Percentiles rank a stretch among this genome's conserved stretches.
Evolutionary conservation across 2,113 vertebrate species (phyloP).

Genomic region (Motacilla alba): DNA sequence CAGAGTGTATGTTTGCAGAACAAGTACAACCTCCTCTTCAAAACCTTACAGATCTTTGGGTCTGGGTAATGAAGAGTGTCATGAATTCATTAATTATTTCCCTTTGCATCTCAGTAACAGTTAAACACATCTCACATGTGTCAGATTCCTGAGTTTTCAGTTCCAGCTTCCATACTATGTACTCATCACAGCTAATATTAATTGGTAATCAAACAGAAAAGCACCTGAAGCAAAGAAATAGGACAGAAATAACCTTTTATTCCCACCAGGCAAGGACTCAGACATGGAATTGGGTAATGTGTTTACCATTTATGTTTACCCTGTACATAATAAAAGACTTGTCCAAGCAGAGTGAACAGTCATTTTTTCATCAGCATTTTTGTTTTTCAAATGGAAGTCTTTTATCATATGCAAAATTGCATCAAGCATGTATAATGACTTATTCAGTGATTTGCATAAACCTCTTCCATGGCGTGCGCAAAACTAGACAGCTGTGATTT

Average conservation of each 20-base stretch:
- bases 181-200: background rate
- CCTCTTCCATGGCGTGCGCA: background rate
- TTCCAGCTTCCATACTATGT: background rate
- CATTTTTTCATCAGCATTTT: background rate
- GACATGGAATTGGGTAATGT: background rate
- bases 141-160: background rate
- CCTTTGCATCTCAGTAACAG: background rate
- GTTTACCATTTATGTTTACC: background rate
- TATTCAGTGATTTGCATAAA: slow-evolving; percentile 11
- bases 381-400: background rate
- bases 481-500: slow-evolving; percentile 29
- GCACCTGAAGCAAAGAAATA: background rate
- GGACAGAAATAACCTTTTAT: background rate
- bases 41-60: background rate
- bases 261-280: background rate
- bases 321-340: background rate
- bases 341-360: background rate
- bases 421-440: background rate
- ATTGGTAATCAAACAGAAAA: slow-evolving; percentile 3
- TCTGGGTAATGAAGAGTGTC: background rate
- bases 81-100: background rate
- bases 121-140: background rate
- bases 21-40: background rate
- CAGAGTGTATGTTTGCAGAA: background rate
- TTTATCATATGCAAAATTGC: background rate